phyloP scores from a whole-genome alignment of 2,888 invertebrate genomes.

The Tuberolachnus salignus region DNA sequence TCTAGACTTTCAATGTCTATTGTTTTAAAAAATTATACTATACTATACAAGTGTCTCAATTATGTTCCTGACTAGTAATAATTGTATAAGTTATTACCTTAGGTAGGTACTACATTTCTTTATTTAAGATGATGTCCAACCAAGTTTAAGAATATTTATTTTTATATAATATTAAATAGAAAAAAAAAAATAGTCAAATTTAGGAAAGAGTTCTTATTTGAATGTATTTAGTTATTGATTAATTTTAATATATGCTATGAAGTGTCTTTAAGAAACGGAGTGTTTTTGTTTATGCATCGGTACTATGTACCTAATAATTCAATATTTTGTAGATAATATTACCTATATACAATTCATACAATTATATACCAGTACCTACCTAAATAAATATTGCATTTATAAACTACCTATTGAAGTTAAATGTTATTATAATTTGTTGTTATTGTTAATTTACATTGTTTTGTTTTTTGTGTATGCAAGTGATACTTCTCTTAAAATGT shows the following conservation, averaged over 20 bases:
- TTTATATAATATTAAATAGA: neutral
- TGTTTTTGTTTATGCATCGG: constrained; percentile 54
- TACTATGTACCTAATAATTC: constrained; percentile 42
- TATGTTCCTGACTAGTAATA: neutral
- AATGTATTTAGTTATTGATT: neutral
- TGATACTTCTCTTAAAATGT: constrained; percentile 47
- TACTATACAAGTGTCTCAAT: neutral
- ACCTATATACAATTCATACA: constrained; percentile 5
- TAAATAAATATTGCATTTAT: constrained; percentile 21
- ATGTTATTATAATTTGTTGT: constrained; percentile 27
- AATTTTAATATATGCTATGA: constrained; percentile 9
- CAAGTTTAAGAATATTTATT: neutral
- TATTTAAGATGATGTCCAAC: neutral
- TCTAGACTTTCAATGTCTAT: too few relatives aligned
- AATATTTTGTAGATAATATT: constrained; percentile 5
- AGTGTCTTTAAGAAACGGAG: constrained; percentile 28
- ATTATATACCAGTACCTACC: neutral
- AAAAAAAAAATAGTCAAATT: neutral
- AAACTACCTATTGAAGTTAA: constrained; percentile 26
- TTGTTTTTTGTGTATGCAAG: constrained; percentile 44
- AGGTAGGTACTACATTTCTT: neutral
- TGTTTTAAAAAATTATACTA: neutral
- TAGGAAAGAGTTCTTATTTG: neutral
- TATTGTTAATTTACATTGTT: constrained; percentile 44
- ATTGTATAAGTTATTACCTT: neutral